A percentile compares a stretch with the other conserved stretches of the same genome.
These are phyloP conservation scores for Hypocryptadius cinnamomeus DNA, from an alignment of 2,113 vertebrate species.

Conservation along the genomic window DNA sequence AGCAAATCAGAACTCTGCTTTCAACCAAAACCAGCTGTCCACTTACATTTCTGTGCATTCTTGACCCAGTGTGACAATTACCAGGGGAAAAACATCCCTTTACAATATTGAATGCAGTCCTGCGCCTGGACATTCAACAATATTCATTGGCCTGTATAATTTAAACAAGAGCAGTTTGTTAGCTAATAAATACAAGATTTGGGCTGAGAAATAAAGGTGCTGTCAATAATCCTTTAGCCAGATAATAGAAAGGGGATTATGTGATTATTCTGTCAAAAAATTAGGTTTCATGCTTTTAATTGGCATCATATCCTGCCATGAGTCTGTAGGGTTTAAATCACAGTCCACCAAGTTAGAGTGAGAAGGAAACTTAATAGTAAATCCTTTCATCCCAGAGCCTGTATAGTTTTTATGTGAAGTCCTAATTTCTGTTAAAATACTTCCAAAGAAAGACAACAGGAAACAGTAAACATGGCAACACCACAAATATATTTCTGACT, in stretches of 20 bases:
- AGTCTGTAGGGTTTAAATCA: conserved; percentile 71
- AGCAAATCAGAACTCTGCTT: conserved; percentile 54
- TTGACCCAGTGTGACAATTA: conserved; percentile 48
- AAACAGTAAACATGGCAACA: conserved; percentile 75
- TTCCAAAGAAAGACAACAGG: conserved; percentile 77
- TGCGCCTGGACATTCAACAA: conserved; percentile 15
- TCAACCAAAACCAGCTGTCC: conserved; percentile 39
- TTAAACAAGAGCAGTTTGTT: conserved; percentile 65
- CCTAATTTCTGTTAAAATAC: conserved; percentile 70
- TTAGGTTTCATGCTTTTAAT: conserved; percentile 74
- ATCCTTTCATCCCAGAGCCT: conserved; percentile 70
- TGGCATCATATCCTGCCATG: conserved; percentile 71
- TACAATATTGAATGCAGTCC: conserved; percentile 51
- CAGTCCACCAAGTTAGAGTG: conserved; percentile 51
- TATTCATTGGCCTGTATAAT: conserved; percentile 53
- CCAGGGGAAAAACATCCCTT: conserved; percentile 40
- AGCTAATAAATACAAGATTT: conserved; percentile 64
- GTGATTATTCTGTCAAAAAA: conserved; percentile 70
- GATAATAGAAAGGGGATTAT: conserved; percentile 70
- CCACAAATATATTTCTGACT: conserved; percentile 69
- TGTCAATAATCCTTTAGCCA: conserved; percentile 62
- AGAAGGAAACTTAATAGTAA: conserved; percentile 55
- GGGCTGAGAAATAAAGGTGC: conserved; percentile 62
- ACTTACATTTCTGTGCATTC: conserved; percentile 9
- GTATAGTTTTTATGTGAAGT: conserved; percentile 53